A percentile compares a stretch with the other conserved stretches of the same genome.
phyloP scores from a whole-genome alignment of 1,140 invertebrate species.

The Drosophila sp. region DNA sequence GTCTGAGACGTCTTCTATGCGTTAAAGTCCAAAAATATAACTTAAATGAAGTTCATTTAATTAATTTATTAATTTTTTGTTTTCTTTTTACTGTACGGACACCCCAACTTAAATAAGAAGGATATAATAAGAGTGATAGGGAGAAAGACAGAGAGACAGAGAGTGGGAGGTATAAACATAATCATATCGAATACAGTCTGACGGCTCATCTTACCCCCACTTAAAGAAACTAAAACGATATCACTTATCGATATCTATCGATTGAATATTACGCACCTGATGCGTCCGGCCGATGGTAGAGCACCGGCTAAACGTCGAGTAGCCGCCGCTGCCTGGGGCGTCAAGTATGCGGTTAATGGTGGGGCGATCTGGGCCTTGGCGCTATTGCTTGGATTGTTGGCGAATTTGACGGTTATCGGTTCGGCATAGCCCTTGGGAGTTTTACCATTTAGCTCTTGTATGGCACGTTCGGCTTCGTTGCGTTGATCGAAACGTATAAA shows the following conservation, averaged over 20 bases:
- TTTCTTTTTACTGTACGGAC: background rate
- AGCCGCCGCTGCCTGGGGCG: slow-evolving; percentile 83
- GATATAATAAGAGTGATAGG: background rate
- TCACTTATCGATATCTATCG: slow-evolving; percentile 9
- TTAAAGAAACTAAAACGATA: slow-evolving; percentile 23
- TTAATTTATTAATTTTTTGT: too few relatives aligned
- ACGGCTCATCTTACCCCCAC: background rate
- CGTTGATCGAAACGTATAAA: slow-evolving; percentile 88
- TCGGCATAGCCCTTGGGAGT: slow-evolving; percentile 86
- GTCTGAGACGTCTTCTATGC: background rate
- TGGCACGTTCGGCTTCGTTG: slow-evolving; percentile 87
- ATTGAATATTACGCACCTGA: slow-evolving; percentile 64
- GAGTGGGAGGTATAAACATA: background rate
- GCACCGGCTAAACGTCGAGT: slow-evolving; percentile 79
- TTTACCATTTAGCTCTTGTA: slow-evolving; percentile 87
- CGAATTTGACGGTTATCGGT: slow-evolving; percentile 87
- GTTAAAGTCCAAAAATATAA: background rate
- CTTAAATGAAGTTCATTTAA: too few relatives aligned
- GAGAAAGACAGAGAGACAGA: background rate
- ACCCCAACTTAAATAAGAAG: slow-evolving; percentile 10
- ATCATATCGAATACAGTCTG: background rate
- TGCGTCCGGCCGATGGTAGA: slow-evolving; percentile 78
- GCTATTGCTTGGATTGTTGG: slow-evolving; percentile 88
- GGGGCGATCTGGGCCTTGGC: slow-evolving; percentile 86
- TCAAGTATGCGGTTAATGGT: slow-evolving; percentile 86